Evolutionary conservation across 2,888 invertebrate genomes (phyloP).

Genomic region (Ormyrus labotus): DNA sequence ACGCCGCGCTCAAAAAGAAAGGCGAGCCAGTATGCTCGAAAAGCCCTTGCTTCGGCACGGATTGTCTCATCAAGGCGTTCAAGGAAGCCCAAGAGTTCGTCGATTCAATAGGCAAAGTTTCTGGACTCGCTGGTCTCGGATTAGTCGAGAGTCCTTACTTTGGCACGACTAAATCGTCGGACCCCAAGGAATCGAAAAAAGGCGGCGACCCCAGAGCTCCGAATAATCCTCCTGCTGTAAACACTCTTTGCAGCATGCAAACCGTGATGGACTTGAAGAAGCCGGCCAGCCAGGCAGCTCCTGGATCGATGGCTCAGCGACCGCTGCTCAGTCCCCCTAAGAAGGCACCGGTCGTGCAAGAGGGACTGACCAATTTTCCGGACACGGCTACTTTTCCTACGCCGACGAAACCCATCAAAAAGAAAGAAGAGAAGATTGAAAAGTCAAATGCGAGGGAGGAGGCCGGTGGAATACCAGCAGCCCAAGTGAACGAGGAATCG

Average conservation of each 20-base stretch:
- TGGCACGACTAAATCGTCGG: conserved; percentile 51
- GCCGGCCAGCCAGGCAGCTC: not conserved
- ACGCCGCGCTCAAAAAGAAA: conserved; percentile 37
- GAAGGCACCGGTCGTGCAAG: conserved; percentile 61
- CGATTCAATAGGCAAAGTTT: conserved; percentile 67
- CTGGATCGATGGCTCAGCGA: conserved; percentile 22
- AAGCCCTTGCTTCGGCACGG: conserved; percentile 64
- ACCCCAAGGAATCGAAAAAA: conserved; percentile 42
- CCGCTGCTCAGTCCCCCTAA: conserved; percentile 20
- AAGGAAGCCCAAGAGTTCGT: conserved; percentile 70
- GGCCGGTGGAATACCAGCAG: not conserved
- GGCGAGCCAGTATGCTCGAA: conserved; percentile 58
- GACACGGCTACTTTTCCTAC: conserved; percentile 49
- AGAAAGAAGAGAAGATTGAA: conserved; percentile 58
- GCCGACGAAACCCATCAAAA: conserved; percentile 44
- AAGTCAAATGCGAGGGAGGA: conserved; percentile 52
- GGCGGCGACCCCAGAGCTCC: conserved; percentile 23
- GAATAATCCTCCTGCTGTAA: conserved; percentile 16
- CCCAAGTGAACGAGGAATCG: conserved; percentile 44
- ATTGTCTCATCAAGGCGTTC: conserved; percentile 67
- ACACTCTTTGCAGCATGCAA: conserved; percentile 17
- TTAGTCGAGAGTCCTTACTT: conserved; percentile 70
- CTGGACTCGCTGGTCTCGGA: conserved; percentile 68
- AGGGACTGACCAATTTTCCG: conserved; percentile 61
- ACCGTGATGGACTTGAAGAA: conserved; percentile 28